Conservation (phyloP, 1,140 invertebrate species). For the Leptopilina boulardi region DNA sequence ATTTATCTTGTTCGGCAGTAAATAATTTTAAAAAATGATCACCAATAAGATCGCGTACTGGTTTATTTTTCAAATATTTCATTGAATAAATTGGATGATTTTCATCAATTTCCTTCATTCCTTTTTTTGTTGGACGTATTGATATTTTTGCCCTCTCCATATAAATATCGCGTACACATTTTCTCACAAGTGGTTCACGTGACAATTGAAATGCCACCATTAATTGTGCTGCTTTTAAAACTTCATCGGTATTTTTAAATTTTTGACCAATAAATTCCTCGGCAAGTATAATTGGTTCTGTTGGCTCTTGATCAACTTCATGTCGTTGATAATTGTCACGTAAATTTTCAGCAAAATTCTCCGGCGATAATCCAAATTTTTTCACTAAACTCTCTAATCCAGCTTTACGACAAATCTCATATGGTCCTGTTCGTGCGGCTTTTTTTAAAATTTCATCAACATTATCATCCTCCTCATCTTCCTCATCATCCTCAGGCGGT, state of each 20-base stretch:
- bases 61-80: slow-evolving; percentile 97
- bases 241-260: slow-evolving; percentile 83
- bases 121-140: slow-evolving; percentile 92
- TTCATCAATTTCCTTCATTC: slow-evolving; percentile 96
- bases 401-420: slow-evolving; percentile 89
- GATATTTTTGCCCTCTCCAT: slow-evolving; percentile 92
- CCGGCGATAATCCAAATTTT: slow-evolving; percentile 95
- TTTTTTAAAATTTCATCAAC: slow-evolving; percentile 85
- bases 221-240: slow-evolving; percentile 91
- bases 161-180: slow-evolving; percentile 91
- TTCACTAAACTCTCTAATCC: slow-evolving; percentile 91
- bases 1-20: slow-evolving; percentile 91
- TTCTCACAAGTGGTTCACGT: slow-evolving; percentile 91
- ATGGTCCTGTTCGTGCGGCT: slow-evolving; percentile 90
- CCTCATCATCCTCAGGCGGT: slow-evolving; percentile 72
- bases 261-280: slow-evolving; percentile 80
- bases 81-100: slow-evolving; percentile 90
- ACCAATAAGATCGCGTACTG: slow-evolving; percentile 90
- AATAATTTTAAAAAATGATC: slow-evolving; percentile 93
- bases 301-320: slow-evolving; percentile 94
- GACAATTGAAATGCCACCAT: slow-evolving; percentile 97
- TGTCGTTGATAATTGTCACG: slow-evolving; percentile 98
- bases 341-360: slow-evolving; percentile 98
- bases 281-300: slow-evolving; percentile 88
- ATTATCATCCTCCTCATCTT: slow-evolving; percentile 78